Evolutionary conservation across 1,140 invertebrate genomes (phyloP).

Genomic region (Trigoniulus corallinus): DNA sequence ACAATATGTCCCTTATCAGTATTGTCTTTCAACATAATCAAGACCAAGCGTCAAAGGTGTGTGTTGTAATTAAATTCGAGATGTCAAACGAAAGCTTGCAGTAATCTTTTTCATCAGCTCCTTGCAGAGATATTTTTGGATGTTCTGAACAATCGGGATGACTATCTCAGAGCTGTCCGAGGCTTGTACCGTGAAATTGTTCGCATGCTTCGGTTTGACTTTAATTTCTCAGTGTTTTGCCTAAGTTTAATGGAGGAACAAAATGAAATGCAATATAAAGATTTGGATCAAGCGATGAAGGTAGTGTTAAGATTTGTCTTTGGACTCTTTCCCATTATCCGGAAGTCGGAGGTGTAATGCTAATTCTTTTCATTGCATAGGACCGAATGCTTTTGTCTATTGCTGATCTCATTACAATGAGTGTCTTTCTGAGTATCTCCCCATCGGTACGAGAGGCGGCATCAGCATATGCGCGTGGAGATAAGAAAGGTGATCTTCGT

Average conservation of each 20-base stretch:
- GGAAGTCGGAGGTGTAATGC: background rate
- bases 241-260: conserved; percentile 47
- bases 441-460: conserved; percentile 55
- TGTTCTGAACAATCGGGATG: conserved; percentile 69
- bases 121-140: conserved; percentile 73
- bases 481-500: conserved; percentile 33
- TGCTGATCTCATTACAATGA: conserved; percentile 66
- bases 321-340: background rate
- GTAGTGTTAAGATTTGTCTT: too few relatives aligned
- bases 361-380: conserved; percentile 15
- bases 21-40: conserved; percentile 60
- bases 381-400: conserved; percentile 69
- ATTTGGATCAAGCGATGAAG: conserved; percentile 24
- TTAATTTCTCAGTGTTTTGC: conserved; percentile 52
- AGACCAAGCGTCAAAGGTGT: conserved; percentile 25
- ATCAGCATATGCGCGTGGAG: conserved; percentile 33
- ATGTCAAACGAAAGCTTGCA: too few relatives aligned
- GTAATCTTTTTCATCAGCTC: conserved; percentile 24
- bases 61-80: too few relatives aligned
- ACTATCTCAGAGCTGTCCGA: conserved; percentile 69
- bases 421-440: conserved; percentile 62
- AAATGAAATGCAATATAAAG: conserved; percentile 23
- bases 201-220: conserved; percentile 59
- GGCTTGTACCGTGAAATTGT: conserved; percentile 72
- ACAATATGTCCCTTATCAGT: conserved; percentile 76